Evolutionary conservation across 2,888 invertebrate genomes (phyloP).

Genomic region (Villa cingulata): DNA sequence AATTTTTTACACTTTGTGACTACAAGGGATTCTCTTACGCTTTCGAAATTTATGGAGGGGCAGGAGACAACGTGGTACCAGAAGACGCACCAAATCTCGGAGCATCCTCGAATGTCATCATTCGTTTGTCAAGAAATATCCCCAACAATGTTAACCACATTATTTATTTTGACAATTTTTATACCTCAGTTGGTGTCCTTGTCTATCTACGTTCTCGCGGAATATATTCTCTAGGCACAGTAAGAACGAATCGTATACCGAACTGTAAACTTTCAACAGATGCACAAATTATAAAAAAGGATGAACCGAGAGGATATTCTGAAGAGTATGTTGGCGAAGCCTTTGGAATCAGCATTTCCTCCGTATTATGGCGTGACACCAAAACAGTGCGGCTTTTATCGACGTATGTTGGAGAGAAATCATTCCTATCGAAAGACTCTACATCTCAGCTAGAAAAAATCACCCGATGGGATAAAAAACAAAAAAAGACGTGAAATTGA

Average conservation of each 20-base stretch:
- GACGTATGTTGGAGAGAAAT: not conserved
- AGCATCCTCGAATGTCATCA: slow-evolving; percentile 13
- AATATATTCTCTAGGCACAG: slow-evolving; percentile 7
- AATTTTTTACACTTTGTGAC: slow-evolving; percentile 13
- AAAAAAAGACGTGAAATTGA: too few species aligned
- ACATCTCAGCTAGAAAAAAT: too few species aligned
- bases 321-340: slow-evolving; percentile 2
- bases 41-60: slow-evolving; percentile 14
- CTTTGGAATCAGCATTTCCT: slow-evolving; percentile 1
- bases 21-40: slow-evolving; percentile 14
- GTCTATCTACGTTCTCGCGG: slow-evolving; percentile 2
- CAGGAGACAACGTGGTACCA: slow-evolving; percentile 13
- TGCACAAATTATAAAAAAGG: too few species aligned
- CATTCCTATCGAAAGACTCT: too few species aligned
- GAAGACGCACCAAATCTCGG: slow-evolving; percentile 13
- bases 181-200: slow-evolving; percentile 4
- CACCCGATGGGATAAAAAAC: too few species aligned
- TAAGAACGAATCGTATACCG: not conserved
- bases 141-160: slow-evolving; percentile 1
- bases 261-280: slow-evolving; percentile 6
- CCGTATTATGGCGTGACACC: not conserved
- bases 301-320: not conserved
- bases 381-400: not conserved
- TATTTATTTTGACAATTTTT: slow-evolving; percentile 6
- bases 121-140: slow-evolving; percentile 9